These are phyloP conservation scores for Cylas formicarius DNA, from an alignment of 1,140 invertebrate genomes.

Conservation along the genomic window DNA sequence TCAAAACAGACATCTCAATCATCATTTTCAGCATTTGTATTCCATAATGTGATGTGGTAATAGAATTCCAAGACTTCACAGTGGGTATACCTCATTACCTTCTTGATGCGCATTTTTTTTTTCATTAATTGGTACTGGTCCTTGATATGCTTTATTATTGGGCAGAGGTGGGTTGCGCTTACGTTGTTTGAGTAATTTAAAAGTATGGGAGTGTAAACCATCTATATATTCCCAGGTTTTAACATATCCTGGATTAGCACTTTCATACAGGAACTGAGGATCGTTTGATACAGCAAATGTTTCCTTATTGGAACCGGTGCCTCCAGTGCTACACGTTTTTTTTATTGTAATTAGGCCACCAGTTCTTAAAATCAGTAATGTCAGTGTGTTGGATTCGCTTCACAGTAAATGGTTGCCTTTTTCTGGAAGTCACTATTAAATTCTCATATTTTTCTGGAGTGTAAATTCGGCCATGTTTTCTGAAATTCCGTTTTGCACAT, in stretches of 20 bases:
- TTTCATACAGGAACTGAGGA: too few species aligned
- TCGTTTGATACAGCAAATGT: too few species aligned
- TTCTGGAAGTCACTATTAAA: slow-evolving; percentile 23
- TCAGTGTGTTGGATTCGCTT: slow-evolving; percentile 19
- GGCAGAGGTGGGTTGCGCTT: slow-evolving; percentile 4
- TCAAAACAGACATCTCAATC: too few species aligned
- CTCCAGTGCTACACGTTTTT: too few species aligned
- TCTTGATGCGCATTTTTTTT: slow-evolving; percentile 17
- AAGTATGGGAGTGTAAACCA: slow-evolving; percentile 7
- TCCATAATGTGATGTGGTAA: too few species aligned
- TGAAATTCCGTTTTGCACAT: slow-evolving; percentile 25
- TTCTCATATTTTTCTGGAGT: too few species aligned
- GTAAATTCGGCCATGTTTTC: slow-evolving; percentile 27
- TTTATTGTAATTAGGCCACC: too few species aligned
- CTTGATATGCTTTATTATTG: slow-evolving; percentile 2
- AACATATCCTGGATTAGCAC: slow-evolving; percentile 18
- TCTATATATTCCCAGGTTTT: too few species aligned
- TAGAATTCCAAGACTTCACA: too few species aligned
- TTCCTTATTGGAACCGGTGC: too few species aligned
- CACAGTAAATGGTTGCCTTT: slow-evolving; percentile 23
- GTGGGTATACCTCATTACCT: too few species aligned
- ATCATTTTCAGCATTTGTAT: too few species aligned
- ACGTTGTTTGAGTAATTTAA: slow-evolving; percentile 16
- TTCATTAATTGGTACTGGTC: slow-evolving; percentile 14
- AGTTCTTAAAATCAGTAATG: slow-evolving; percentile 25